Percentiles rank a stretch among this genome's conserved stretches.
phyloP scores from a whole-genome alignment of 2,888 invertebrate species.

The Anthrax anthrax region DNA sequence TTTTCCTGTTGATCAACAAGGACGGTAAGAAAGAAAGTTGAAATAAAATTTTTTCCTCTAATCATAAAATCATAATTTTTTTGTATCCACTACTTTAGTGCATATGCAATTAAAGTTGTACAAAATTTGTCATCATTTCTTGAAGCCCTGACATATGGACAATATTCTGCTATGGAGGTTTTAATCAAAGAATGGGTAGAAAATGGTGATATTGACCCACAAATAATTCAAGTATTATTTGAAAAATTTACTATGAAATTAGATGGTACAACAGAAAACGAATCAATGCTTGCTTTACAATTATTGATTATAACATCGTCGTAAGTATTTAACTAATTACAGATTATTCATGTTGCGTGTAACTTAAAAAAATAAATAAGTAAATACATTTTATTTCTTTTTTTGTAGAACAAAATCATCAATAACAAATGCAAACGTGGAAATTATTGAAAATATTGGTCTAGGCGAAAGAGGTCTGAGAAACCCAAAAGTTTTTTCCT shows the following conservation, averaged over 20 bases:
- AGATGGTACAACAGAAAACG: conserved; percentile 50
- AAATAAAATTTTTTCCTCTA: not conserved
- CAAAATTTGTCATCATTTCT: conserved; percentile 43
- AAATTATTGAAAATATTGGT: conserved; percentile 57
- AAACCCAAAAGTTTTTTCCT: conserved; percentile 27
- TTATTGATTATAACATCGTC: conserved; percentile 63
- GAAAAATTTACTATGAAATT: conserved; percentile 65
- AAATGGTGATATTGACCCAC: conserved; percentile 40
- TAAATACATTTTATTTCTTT: not conserved
- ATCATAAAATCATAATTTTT: not conserved
- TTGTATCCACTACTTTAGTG: conserved; percentile 23
- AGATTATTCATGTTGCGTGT: too few species aligned
- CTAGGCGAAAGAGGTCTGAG: conserved; percentile 36
- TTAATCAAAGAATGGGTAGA: conserved; percentile 47
- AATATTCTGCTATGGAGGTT: conserved; percentile 45
- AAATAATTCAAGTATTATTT: conserved; percentile 60
- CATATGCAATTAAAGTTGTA: conserved; percentile 41
- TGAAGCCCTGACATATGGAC: conserved; percentile 41
- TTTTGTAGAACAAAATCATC: conserved; percentile 41
- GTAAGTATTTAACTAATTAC: too few species aligned
- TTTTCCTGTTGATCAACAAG: conserved; percentile 29
- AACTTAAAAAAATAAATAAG: not conserved
- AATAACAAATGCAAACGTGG: conserved; percentile 52
- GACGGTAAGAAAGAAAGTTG: conserved; percentile 16
- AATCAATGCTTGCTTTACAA: conserved; percentile 59